Percentiles rank a stretch among this genome's conserved stretches.
Conservation (phyloP, 2,797 vertebrate genomes). For the Ptychobarbus kaznakovi region DNA sequence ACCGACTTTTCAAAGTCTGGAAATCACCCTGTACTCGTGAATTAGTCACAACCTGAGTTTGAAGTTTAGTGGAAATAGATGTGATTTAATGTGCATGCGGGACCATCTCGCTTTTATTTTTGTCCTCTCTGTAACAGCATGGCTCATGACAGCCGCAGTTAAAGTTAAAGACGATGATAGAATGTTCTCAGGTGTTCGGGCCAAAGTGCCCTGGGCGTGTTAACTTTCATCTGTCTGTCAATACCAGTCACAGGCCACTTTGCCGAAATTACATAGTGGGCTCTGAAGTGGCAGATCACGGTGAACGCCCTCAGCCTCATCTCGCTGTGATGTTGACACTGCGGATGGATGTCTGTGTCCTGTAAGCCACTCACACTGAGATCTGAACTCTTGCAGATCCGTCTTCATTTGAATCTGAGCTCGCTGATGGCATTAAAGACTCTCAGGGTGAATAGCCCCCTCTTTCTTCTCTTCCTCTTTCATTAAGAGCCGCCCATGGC, state of each 20-base stretch:
- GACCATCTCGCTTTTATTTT: conserved; percentile 19
- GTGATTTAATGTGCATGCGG: conserved; percentile 43
- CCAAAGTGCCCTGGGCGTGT: conserved; percentile 52
- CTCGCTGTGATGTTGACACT: conserved; percentile 17
- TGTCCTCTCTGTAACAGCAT: conserved; percentile 46
- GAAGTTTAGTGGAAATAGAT: conserved; percentile 19
- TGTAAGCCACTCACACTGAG: not conserved
- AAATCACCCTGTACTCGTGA: not conserved
- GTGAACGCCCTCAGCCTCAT: conserved; percentile 16
- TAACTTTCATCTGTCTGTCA: conserved; percentile 49
- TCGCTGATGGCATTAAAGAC: conserved; percentile 6
- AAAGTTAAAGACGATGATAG: conserved; percentile 36
- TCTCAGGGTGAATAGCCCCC: not conserved
- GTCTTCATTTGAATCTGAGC: conserved; percentile 23
- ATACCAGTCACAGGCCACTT: conserved; percentile 53
- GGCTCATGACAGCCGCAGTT: conserved; percentile 49
- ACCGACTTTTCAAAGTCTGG: not conserved
- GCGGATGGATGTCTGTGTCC: not conserved
- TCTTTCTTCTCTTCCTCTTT: not conserved
- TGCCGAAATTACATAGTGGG: conserved; percentile 44
- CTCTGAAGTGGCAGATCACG: not conserved
- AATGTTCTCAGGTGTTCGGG: conserved; percentile 45
- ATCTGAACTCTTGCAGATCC: not conserved
- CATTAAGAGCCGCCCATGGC: not conserved
- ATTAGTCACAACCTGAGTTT: conserved; percentile 4